Evolutionary conservation across 2,797 vertebrate species (phyloP).

Genomic region (Eulemur coronatus): DNA sequence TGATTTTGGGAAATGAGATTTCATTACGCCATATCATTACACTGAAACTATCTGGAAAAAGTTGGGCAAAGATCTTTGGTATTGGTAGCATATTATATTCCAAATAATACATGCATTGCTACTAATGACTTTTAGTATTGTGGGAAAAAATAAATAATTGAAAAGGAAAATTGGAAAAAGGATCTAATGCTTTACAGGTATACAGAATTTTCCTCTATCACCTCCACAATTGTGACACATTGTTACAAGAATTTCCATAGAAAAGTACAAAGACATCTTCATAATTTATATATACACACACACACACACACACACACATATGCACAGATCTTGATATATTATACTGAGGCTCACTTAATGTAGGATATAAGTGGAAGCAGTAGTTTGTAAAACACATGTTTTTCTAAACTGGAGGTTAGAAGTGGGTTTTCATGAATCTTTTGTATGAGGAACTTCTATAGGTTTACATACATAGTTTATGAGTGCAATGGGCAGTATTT

Average conservation of each 20-base stretch:
- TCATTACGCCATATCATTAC: neutral
- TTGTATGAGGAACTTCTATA: neutral
- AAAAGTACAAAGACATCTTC: neutral
- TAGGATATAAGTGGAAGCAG: neutral
- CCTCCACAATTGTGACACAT: neutral
- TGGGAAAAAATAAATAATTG: neutral
- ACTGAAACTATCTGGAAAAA: neutral
- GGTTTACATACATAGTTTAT: neutral
- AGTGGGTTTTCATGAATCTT: neutral
- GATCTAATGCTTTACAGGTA: neutral
- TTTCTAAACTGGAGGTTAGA: neutral
- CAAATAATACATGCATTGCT: neutral
- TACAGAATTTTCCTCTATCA: neutral
- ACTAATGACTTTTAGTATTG: neutral
- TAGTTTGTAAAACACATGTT: neutral
- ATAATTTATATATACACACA: neutral
- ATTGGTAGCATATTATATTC: neutral
- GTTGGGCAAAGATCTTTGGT: neutral
- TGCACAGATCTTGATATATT: neutral
- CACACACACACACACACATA: neutral
- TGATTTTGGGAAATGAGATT: neutral
- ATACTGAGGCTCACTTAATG: neutral
- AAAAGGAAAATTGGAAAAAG: neutral
- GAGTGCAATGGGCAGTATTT: neutral
- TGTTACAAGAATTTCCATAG: neutral